Evolutionary conservation across 2,113 vertebrate genomes (phyloP).

Genomic region (Bostrychus sinensis): DNA sequence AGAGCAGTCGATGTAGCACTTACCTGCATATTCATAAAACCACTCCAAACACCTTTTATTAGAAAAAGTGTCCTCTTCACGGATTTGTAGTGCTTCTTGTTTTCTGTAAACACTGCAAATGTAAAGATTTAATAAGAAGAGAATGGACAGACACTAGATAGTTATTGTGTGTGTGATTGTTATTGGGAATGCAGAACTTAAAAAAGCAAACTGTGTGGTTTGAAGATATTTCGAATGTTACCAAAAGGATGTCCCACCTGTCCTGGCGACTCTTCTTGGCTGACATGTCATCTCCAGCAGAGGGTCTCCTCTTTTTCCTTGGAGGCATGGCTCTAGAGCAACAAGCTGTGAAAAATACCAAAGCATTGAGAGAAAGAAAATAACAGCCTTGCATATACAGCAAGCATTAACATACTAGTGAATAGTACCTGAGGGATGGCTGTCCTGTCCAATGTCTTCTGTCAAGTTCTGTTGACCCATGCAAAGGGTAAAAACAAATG

Average conservation of each 20-base stretch:
- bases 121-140: slow-evolving; percentile 23
- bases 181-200: neutral
- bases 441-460: slow-evolving; percentile 95
- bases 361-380: neutral
- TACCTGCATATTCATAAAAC: slow-evolving; percentile 99
- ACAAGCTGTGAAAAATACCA: slow-evolving; percentile 82
- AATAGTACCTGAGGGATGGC: slow-evolving; percentile 91
- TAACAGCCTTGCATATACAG: neutral
- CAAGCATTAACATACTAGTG: neutral
- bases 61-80: slow-evolving; percentile 93
- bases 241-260: slow-evolving; percentile 82
- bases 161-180: no score
- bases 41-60: slow-evolving; percentile 98
- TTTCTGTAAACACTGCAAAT: slow-evolving; percentile 92
- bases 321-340: slow-evolving; percentile 98
- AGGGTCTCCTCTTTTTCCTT: slow-evolving; percentile 99
- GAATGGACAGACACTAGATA: no score
- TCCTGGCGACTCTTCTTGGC: slow-evolving; percentile 99
- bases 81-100: slow-evolving; percentile 92
- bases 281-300: slow-evolving; percentile 93
- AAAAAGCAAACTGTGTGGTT: neutral
- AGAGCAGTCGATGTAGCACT: no score
- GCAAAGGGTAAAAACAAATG: slow-evolving; percentile 16
- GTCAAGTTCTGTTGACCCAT: slow-evolving; percentile 88
- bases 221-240: neutral